A percentile compares a stretch with the other conserved stretches of the same genome.
phyloP scores from a whole-genome alignment of 2,797 vertebrate species.

The Cossypha heuglini region DNA sequence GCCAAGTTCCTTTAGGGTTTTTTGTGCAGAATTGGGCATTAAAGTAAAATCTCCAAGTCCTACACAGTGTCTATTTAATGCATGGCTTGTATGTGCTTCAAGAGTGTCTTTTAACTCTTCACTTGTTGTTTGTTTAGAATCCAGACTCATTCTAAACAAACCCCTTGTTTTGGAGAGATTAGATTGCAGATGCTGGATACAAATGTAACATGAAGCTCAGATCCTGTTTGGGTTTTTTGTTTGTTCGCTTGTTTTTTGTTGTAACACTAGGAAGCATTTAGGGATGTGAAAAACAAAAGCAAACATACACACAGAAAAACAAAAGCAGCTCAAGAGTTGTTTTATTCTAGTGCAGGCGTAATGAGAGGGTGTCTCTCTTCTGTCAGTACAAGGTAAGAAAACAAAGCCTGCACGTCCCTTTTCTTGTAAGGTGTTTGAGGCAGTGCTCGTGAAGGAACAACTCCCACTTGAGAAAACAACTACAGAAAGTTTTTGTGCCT shows the following conservation, averaged over 20 bases:
- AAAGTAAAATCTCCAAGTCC: not conserved
- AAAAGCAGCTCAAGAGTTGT: not conserved
- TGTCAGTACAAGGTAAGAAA: not conserved
- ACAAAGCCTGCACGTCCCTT: not conserved
- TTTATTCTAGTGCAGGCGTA: not conserved
- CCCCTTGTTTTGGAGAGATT: not conserved
- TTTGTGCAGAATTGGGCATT: not conserved
- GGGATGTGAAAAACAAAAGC: not conserved
- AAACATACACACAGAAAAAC: not conserved
- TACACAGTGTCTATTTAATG: not conserved
- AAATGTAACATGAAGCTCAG: not conserved
- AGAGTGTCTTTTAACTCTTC: not conserved
- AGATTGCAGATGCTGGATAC: not conserved
- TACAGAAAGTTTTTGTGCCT: not conserved
- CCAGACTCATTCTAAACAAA: not conserved
- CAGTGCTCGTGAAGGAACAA: not conserved
- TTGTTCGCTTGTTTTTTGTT: conserved; percentile 24
- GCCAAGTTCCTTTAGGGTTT: not conserved
- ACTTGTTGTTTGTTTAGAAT: conserved; percentile 19
- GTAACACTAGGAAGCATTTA: not conserved
- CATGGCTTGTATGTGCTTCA: not conserved
- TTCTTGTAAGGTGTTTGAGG: not conserved
- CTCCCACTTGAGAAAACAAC: not conserved
- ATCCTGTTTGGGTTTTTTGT: conserved; percentile 4
- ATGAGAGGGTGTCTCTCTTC: not conserved